Conservation (phyloP, 2,113 vertebrate genomes). For the Picathartes gymnocephalus region DNA sequence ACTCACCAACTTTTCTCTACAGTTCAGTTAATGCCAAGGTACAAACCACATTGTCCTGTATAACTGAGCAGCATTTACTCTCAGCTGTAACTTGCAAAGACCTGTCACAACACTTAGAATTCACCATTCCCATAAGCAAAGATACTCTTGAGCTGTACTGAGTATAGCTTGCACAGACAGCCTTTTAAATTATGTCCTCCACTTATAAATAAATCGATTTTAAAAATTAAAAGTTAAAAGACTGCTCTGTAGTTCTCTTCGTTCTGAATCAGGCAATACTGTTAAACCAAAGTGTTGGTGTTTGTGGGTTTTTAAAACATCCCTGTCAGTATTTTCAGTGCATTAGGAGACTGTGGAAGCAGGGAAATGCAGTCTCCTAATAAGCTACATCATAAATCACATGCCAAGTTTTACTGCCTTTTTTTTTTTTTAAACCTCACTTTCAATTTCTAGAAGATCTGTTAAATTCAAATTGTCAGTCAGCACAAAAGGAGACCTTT, state of each 20-base stretch:
- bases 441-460: neutral
- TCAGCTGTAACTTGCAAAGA: neutral
- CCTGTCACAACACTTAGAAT: neutral
- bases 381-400: neutral
- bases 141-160: neutral
- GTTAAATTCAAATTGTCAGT: neutral
- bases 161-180: neutral
- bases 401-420: neutral
- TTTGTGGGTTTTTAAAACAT: neutral
- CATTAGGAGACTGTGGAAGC: neutral
- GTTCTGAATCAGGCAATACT: neutral
- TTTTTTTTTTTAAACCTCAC: neutral
- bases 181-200: neutral
- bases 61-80: neutral
- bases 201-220: neutral
- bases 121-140: neutral
- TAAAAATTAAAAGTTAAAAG: neutral
- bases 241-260: neutral
- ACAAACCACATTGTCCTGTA: neutral
- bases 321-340: neutral
- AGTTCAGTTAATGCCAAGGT: neutral
- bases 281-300: neutral
- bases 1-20: neutral
- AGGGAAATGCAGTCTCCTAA: neutral
- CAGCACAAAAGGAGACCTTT: neutral